These are phyloP conservation scores for Otolemur crassicaudatus DNA, from an alignment of 2,797 vertebrate genomes.

Conservation along the genomic window DNA sequence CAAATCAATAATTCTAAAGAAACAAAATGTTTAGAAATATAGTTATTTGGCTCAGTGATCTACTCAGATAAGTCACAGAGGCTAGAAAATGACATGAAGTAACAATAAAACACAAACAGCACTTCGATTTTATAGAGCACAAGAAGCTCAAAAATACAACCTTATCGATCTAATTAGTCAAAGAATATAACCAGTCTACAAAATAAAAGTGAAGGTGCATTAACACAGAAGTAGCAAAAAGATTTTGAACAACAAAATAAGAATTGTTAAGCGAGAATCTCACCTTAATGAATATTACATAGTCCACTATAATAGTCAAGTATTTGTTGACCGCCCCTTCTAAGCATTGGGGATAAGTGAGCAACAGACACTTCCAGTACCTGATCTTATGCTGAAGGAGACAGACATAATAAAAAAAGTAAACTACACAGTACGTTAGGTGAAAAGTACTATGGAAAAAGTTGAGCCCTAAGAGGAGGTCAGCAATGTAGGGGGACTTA, in stretches of 20 bases:
- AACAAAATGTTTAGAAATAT: background rate
- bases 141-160: background rate
- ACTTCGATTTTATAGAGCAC: background rate
- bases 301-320: background rate
- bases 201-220: background rate
- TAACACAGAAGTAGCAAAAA: background rate
- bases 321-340: background rate
- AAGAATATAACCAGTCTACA: slow-evolving; percentile 30
- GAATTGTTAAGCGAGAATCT: background rate
- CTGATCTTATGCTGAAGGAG: background rate
- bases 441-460: background rate
- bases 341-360: background rate
- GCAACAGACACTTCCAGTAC: background rate
- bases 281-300: background rate
- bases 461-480: background rate
- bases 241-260: background rate
- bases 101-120: background rate
- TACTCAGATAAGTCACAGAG: slow-evolving; percentile 22
- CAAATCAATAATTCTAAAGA: slow-evolving; percentile 15
- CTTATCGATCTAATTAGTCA: background rate
- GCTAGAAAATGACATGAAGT: background rate
- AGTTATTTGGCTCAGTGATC: background rate
- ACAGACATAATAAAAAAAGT: background rate
- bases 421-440: background rate
- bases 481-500: background rate